Evolutionary conservation across 2,888 invertebrate species (phyloP).

Genomic region (Parnassius smintheus): DNA sequence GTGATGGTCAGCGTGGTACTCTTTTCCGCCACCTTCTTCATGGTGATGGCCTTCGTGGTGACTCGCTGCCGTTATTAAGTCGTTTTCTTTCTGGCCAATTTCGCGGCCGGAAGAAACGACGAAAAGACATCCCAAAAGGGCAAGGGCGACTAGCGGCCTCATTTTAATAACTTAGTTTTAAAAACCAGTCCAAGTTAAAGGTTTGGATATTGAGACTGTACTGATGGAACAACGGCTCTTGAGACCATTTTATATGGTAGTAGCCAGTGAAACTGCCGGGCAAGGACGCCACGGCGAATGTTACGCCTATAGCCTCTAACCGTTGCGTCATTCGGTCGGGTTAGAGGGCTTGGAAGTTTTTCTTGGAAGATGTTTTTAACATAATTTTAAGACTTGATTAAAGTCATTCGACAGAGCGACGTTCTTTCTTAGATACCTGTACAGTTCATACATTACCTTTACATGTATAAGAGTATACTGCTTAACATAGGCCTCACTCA

Average conservation of each 20-base stretch:
- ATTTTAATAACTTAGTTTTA: constrained; percentile 41
- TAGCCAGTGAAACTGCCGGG: constrained; percentile 71
- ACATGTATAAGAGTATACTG: too few species aligned
- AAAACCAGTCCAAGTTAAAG: constrained; percentile 44
- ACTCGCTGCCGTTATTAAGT: constrained; percentile 76
- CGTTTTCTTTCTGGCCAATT: constrained; percentile 57
- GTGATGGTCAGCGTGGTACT: constrained; percentile 85
- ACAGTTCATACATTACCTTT: too few species aligned
- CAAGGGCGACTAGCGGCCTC: constrained; percentile 74
- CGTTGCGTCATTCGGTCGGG: constrained; percentile 53
- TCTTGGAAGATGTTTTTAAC: too few species aligned
- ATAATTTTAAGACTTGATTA: too few species aligned
- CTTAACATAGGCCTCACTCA: too few species aligned
- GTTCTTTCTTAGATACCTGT: too few species aligned
- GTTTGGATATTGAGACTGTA: constrained; percentile 62
- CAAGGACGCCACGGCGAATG: constrained; percentile 72
- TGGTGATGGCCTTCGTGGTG: constrained; percentile 77
- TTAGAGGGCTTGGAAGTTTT: constrained; percentile 34
- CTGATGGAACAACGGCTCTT: constrained; percentile 58
- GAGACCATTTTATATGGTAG: constrained; percentile 74
- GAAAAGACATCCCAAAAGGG: constrained; percentile 60
- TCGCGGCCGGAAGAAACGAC: constrained; percentile 62
- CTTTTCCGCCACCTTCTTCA: constrained; percentile 85
- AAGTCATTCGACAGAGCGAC: too few species aligned
- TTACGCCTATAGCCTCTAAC: constrained; percentile 60